Percentiles rank a stretch among this genome's conserved stretches.
These are phyloP conservation scores for Molothrus aeneus DNA, from an alignment of 2,797 vertebrate species.

Conservation along the genomic window DNA sequence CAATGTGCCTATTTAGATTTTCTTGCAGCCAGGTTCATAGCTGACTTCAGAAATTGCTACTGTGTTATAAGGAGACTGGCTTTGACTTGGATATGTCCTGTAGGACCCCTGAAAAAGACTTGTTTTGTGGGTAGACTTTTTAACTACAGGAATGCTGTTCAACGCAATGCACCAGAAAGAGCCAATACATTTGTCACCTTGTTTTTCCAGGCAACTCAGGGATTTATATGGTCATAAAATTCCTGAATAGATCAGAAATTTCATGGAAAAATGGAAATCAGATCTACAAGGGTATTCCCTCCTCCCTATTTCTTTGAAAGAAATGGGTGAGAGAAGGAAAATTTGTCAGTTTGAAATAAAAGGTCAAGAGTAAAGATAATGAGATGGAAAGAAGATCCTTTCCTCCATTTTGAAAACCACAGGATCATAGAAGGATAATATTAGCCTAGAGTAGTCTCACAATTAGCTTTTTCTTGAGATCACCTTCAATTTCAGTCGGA, in stretches of 20 bases:
- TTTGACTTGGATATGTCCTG: not conserved
- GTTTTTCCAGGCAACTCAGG: not conserved
- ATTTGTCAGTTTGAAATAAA: not conserved
- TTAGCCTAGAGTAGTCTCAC: not conserved
- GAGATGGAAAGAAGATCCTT: not conserved
- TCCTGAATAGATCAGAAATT: not conserved
- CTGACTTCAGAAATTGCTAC: not conserved
- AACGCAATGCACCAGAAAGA: fast-evolving
- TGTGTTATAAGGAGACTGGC: not conserved
- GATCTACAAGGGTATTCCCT: not conserved
- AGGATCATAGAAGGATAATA: not conserved
- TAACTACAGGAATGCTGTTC: not conserved
- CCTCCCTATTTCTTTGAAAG: not conserved
- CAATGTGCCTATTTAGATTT: not conserved
- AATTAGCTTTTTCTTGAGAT: not conserved
- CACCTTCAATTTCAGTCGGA: not conserved
- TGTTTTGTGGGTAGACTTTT: not conserved
- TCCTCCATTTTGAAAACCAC: not conserved
- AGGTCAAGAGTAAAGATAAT: not conserved
- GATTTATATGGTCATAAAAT: not conserved
- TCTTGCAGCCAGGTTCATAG: not conserved
- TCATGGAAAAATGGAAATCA: not conserved
- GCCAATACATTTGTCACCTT: not conserved
- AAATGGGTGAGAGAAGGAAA: not conserved
- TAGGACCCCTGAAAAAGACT: not conserved